Evolutionary conservation across 2,797 vertebrate genomes (phyloP), one percentile per base, ranked within the genome.

Genomic region (Dryobates pubescens): DNA sequence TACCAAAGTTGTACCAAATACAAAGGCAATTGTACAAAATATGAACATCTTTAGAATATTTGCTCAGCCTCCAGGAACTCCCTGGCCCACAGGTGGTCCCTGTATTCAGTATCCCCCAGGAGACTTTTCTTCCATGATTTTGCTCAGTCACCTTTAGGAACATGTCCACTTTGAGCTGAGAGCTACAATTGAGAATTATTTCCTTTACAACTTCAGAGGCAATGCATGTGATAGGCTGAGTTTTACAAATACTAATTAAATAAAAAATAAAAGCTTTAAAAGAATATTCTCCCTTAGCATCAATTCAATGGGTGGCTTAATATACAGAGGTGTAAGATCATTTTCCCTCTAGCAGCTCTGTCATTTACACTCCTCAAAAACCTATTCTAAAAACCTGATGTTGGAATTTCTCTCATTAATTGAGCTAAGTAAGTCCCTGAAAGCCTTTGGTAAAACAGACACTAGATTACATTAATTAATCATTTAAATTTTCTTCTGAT

Each of bases 401-500:
- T 65, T 92, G 88, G 76, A 97, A 93, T 94, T 91, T 90, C 91
- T 84, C 93, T 96, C 95, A 95, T 97, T 96, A 96, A 96, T 91
- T 3, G 86, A 95, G 82, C 88, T 94, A 94, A 96, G 9, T 89
- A 96, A 94, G 88, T 91, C 85, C 93, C 91, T n/a, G 23, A 94
- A 97, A 97, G 94, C 94, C 96, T 96, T 93, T 93, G 94, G 95
- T 97, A 92, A 96, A 96, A 95, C 93, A 96, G 95, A 93, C 87
- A 84, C 88, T 87, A 92, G 94, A 96, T 95, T 96, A 94, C 90
- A 96, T 95, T 97, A 97, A 97, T 97, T 97, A 97, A 97, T 97
- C 96, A 97, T 97, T 96, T 91, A 96, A 95, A 97, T 96, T 96
- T 96, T 75, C 92, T 96, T 97, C 92, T 96, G 94, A 94, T 97